Evolutionary conservation across 2,888 invertebrate species (phyloP).

Genomic region (Ferdinandea cuprea): DNA sequence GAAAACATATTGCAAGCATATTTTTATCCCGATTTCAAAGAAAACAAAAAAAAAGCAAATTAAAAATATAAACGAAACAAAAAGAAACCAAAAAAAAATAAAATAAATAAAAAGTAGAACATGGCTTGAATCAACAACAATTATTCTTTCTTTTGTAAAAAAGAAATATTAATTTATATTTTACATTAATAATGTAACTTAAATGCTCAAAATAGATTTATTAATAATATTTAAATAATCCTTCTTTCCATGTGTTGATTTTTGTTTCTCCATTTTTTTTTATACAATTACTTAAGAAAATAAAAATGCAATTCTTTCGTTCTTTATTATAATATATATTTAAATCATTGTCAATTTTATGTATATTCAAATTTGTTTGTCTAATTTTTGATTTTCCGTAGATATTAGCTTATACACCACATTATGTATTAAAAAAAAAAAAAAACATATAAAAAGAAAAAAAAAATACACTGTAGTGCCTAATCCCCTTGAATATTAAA

Average conservation of each 20-base stretch:
- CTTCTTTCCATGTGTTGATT: slow-evolving; percentile 40
- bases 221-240: slow-evolving; percentile 45
- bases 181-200: slow-evolving; percentile 70
- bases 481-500: slow-evolving; percentile 76
- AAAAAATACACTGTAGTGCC: slow-evolving; percentile 78
- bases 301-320: slow-evolving; percentile 23
- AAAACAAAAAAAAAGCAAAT: slow-evolving; percentile 46
- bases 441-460: slow-evolving; percentile 65
- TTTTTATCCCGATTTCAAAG: slow-evolving; percentile 73
- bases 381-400: slow-evolving; percentile 38
- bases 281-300: slow-evolving; percentile 17
- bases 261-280: slow-evolving; percentile 18
- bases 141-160: slow-evolving; percentile 47
- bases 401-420: slow-evolving; percentile 73
- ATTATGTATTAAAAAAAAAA: slow-evolving; percentile 72
- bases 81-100: too few species aligned
- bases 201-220: slow-evolving; percentile 73
- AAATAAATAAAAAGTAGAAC: slow-evolving; percentile 67
- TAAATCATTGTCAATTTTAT: slow-evolving; percentile 10
- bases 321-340: slow-evolving; percentile 37
- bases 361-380: slow-evolving; percentile 39
- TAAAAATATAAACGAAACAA: slow-evolving; percentile 38
- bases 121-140: slow-evolving; percentile 69
- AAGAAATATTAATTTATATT: slow-evolving; percentile 42
- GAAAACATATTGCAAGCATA: slow-evolving; percentile 73